Base-by-base conservation (phyloP, 2,113 vertebrate species). In the Theristicus caerulescens region DNA sequence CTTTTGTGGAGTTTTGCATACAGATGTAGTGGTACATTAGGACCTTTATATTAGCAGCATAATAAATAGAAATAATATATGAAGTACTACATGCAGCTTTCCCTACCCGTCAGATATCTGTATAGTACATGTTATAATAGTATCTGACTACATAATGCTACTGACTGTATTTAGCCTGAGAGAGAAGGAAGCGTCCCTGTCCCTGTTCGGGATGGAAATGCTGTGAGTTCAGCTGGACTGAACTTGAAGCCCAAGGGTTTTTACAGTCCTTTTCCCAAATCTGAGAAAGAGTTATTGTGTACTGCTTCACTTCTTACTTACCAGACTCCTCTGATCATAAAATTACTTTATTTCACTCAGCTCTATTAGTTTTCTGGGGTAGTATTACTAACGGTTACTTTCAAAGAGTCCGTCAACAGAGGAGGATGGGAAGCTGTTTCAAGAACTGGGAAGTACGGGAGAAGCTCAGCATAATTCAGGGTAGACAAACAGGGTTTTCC, bases 41-140 rank as follows among this genome's bases (percentile, higher is more conserved):
- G 73, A 69, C 21, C 8, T 69, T 71, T 42, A 6, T 8, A 20
- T 59, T 31, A 59, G 49, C n/a, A 40, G 61, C 6, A 12, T 2
- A 70, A 62, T 8, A 54, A 58, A n/a, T 4, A 72, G 40, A 83
- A 77, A 71, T 5, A 26, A 42, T 9, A 13, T 0, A 31, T 40
- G 27, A 58, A 74, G 42, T 10, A 25, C 8, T 6, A 1, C 13
- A 2, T 1, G 3, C 54, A 42, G 59, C 38, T n/a, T 61, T 25
- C 34, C 26, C 54, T 31, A 3, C 59, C 72, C 51, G 34, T 24
- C 42, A 46, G 46, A 15, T 49, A 46, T 3, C 59, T 32, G 32
- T 16, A 36, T 16, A 31, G 76, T 44, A 59, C 0, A 0, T 25
- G 54, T 25, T 36, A 3, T 0, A 9, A 11, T 7, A 52, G 8